These are phyloP conservation scores for Mellivora capensis DNA, from an alignment of 2,113 vertebrate genomes.

Conservation along the genomic window DNA sequence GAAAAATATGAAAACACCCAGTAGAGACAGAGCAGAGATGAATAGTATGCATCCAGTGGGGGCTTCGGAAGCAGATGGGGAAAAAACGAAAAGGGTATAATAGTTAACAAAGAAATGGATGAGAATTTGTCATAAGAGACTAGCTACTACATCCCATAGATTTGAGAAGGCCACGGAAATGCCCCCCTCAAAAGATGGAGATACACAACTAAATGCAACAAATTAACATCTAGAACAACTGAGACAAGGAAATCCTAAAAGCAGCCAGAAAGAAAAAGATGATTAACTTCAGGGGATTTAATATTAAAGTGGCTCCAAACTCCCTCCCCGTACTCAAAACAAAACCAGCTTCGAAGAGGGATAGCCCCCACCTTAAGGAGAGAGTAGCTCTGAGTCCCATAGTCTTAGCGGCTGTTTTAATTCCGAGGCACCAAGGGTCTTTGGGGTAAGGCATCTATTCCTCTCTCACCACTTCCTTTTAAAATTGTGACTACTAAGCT, in stretches of 20 bases:
- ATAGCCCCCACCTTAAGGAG: not conserved
- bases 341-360: not conserved
- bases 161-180: not conserved
- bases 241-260: not conserved
- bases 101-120: not conserved
- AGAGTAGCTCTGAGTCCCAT: not conserved
- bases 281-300: not conserved
- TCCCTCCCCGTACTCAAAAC: fast-evolving
- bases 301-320: not conserved
- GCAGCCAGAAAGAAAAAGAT: not conserved
- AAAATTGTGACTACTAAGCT: not conserved
- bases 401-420: not conserved
- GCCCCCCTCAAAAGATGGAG: not conserved
- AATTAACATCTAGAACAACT: not conserved
- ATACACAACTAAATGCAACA: not conserved
- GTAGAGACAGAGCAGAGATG: not conserved
- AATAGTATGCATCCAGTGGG: not conserved
- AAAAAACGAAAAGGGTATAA: not conserved
- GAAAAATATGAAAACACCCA: not conserved
- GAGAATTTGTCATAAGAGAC: not conserved
- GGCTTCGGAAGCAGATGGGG: not conserved
- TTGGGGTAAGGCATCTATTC: not conserved
- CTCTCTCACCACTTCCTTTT: not conserved
- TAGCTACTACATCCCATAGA: not conserved
- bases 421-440: not conserved